phyloP scores from a whole-genome alignment of 2,888 invertebrate genomes.

The Lissonota sp. region DNA sequence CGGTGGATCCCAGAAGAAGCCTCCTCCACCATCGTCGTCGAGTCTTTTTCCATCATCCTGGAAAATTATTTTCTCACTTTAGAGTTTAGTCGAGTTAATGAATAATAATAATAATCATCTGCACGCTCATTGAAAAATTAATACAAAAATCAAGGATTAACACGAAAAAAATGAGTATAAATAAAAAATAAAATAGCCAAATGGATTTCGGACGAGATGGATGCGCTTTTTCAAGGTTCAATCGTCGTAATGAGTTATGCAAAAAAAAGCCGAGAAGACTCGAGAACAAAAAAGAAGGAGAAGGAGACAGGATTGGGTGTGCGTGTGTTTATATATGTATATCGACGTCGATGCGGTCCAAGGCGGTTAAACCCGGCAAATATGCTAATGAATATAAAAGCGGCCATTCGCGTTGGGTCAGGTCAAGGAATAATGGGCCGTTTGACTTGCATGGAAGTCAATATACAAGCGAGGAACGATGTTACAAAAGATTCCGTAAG shows the following conservation, averaged over 20 bases:
- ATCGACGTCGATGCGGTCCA: constrained; percentile 47
- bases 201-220: no score
- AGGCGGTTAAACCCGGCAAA: constrained; percentile 43
- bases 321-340: constrained; percentile 2
- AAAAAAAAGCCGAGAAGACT: constrained; percentile 18
- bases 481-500: constrained; percentile 72
- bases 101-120: background rate
- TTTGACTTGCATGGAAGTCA: constrained; percentile 80
- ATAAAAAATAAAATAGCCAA: no score
- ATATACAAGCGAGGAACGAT: constrained; percentile 49
- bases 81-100: constrained; percentile 5
- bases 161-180: no score
- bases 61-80: constrained; percentile 58
- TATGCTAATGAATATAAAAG: constrained; percentile 82
- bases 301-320: background rate
- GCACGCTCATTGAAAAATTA: no score
- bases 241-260: constrained; percentile 60
- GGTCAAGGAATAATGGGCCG: constrained; percentile 83
- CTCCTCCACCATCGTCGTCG: constrained; percentile 74
- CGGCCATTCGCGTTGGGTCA: constrained; percentile 79
- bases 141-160: no score
- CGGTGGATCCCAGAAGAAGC: constrained; percentile 81
- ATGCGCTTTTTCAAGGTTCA: background rate
- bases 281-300: background rate
- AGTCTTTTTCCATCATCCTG: constrained; percentile 73